phyloP scores from a whole-genome alignment of 1,140 invertebrate genomes.

The Phthorimaea operculella region DNA sequence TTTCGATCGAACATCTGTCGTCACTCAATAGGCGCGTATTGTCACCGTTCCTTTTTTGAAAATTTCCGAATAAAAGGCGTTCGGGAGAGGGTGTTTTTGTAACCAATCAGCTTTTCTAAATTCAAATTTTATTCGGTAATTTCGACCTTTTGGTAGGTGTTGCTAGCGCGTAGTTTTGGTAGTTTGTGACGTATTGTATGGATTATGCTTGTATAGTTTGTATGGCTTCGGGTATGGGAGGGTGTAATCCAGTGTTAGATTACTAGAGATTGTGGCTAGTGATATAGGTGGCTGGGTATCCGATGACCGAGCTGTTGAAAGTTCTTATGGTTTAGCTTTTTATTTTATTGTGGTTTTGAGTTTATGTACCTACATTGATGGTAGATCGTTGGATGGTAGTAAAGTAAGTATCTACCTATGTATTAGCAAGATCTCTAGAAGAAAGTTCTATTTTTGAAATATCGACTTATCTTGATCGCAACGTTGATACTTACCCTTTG shows the following conservation, averaged over 20 bases:
- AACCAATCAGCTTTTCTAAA: not conserved
- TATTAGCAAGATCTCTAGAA: no score
- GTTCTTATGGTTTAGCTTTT: not conserved
- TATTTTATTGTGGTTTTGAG: not conserved
- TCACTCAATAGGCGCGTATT: constrained; percentile 54
- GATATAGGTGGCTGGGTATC: not conserved
- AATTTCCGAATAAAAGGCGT: constrained; percentile 1
- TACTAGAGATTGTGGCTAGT: constrained; percentile 8
- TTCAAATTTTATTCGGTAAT: constrained; percentile 4
- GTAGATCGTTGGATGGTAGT: no score
- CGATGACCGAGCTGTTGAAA: constrained; percentile 3
- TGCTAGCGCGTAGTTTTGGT: no score
- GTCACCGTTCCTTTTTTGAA: constrained; percentile 39
- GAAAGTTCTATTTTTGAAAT: no score
- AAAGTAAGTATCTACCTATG: no score
- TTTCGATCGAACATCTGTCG: constrained; percentile 57
- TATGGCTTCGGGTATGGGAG: constrained; percentile 4
- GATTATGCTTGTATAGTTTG: not conserved
- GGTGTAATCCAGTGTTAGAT: constrained; percentile 20
- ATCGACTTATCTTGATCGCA: no score
- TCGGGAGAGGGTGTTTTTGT: constrained; percentile 3
- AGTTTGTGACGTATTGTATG: constrained; percentile 3
- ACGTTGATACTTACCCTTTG: no score
- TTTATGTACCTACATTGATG: no score
- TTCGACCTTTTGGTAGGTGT: not conserved